Percentiles rank a stretch among this genome's conserved stretches.
These are phyloP conservation scores for Calonectris borealis DNA, from an alignment of 2,113 vertebrate genomes.

Conservation along the genomic window DNA sequence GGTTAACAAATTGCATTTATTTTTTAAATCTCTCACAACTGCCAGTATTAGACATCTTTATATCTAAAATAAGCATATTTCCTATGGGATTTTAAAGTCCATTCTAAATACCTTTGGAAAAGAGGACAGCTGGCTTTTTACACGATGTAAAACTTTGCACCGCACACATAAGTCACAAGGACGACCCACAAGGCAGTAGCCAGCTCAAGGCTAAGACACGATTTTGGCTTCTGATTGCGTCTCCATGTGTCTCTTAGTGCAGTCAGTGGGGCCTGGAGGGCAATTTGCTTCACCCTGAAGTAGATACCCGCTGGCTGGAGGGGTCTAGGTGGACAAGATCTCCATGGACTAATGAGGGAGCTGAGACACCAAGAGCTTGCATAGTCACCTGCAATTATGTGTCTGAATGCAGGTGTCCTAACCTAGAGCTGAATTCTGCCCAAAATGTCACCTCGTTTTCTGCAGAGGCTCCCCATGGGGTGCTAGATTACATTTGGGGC, in stretches of 20 bases:
- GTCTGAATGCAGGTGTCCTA: not conserved
- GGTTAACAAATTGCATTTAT: not conserved
- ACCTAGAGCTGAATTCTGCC: not conserved
- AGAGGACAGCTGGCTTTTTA: not conserved
- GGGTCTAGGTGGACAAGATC: not conserved
- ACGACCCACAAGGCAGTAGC: not conserved
- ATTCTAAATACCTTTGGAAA: not conserved
- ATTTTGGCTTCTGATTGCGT: not conserved
- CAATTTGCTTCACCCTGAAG: not conserved
- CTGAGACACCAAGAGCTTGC: not conserved
- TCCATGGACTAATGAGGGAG: not conserved
- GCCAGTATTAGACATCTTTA: not conserved
- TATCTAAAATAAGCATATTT: not conserved
- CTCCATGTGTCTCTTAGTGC: not conserved
- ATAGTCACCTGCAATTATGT: not conserved
- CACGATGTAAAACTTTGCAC: not conserved
- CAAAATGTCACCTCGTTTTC: not conserved
- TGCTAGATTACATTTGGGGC: not conserved
- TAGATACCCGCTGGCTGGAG: not conserved
- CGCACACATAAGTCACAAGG: not conserved
- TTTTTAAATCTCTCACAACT: not conserved
- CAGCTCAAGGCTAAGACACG: not conserved
- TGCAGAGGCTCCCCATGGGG: rapidly evolving
- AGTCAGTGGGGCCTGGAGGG: too few species aligned
- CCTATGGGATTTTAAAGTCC: rapidly evolving